A percentile compares a stretch with the other conserved stretches of the same genome.
Evolutionary conservation across 1,140 invertebrate species (phyloP).

Genomic region (Alviniconcha marisindica): DNA sequence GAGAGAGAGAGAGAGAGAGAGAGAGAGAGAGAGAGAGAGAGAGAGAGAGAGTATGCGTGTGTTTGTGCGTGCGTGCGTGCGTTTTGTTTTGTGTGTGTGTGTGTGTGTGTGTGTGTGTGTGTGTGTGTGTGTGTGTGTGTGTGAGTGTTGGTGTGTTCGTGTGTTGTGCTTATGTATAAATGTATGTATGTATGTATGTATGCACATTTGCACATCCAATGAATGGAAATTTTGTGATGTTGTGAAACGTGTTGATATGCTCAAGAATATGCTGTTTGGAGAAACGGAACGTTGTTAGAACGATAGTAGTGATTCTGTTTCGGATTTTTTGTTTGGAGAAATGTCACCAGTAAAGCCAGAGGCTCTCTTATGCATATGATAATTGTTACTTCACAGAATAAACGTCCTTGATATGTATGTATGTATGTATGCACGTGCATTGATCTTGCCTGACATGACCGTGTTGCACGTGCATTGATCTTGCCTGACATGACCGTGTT

Average conservation of each 20-base stretch:
- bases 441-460: too few species aligned
- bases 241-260: not conserved
- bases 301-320: too few species aligned
- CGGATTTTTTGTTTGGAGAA: too few species aligned
- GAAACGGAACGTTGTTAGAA: too few species aligned
- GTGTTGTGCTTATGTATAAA: not conserved
- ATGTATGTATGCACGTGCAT: too few species aligned
- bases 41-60: not conserved
- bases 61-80: not conserved
- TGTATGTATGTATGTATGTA: not conserved
- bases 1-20: not conserved
- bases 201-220: not conserved
- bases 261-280: too few species aligned
- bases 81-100: not conserved
- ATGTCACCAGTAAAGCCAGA: too few species aligned
- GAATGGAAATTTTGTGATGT: not conserved
- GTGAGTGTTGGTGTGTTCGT: not conserved
- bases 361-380: too few species aligned
- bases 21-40: not conserved
- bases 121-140: conserved; percentile 21
- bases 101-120: not conserved
- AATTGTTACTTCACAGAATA: too few species aligned
- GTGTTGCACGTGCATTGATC: too few species aligned
- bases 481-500: too few species aligned
- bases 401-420: too few species aligned